phyloP scores from a whole-genome alignment of 2,888 invertebrate species.

The Acleris literana region DNA sequence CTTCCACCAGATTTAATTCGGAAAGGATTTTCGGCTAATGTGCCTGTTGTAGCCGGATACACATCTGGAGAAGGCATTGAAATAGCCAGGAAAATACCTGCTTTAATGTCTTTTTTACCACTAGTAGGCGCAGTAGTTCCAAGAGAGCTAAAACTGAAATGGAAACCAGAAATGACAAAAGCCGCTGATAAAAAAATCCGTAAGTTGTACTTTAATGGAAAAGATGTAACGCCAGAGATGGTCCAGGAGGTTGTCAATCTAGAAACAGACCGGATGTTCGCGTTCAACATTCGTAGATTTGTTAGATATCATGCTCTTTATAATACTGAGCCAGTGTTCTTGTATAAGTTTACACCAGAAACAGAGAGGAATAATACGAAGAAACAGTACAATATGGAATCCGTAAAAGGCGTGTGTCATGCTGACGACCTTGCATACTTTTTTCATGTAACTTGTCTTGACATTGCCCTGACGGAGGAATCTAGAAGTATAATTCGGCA shows the following conservation, averaged over 20 bases:
- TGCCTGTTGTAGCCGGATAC: conserved; percentile 72
- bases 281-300: conserved; percentile 66
- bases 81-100: conserved; percentile 60
- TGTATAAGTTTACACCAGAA: conserved; percentile 70
- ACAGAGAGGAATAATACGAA: conserved; percentile 71
- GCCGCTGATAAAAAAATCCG: conserved; percentile 61
- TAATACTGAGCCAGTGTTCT: conserved; percentile 56
- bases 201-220: conserved; percentile 62
- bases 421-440: conserved; percentile 71
- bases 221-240: conserved; percentile 53
- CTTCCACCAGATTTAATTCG: conserved; percentile 57
- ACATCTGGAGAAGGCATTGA: conserved; percentile 77
- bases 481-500: conserved; percentile 57
- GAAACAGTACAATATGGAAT: conserved; percentile 64
- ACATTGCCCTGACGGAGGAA: conserved; percentile 65
- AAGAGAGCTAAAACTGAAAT: conserved; percentile 68
- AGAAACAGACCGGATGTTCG: conserved; percentile 65
- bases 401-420: conserved; percentile 68
- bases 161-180: conserved; percentile 51
- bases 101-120: conserved; percentile 50
- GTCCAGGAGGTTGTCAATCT: conserved; percentile 61
- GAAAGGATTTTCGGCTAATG: conserved; percentile 58
- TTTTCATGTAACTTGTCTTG: conserved; percentile 65
- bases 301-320: conserved; percentile 58
- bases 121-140: conserved; percentile 65